Conservation (phyloP, 2,888 invertebrate genomes). For the Hololepta plana region DNA sequence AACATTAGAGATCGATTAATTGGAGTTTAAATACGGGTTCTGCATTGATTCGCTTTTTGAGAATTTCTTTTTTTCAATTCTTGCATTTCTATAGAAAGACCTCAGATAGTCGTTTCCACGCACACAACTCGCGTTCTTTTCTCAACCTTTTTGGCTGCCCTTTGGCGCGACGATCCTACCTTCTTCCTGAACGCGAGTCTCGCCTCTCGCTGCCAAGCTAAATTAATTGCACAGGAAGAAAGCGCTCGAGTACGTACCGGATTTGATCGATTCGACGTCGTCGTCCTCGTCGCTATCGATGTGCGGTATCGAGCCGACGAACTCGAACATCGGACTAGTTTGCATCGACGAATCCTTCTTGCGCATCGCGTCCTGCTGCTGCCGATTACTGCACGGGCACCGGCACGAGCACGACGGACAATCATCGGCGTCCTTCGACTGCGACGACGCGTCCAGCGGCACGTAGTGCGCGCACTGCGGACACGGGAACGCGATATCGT, state of each 20-base stretch:
- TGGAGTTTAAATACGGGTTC: too few relatives aligned
- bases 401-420: constrained; percentile 22
- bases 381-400: constrained; percentile 17
- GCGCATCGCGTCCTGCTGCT: neutral
- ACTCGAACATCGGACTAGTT: constrained; percentile 40
- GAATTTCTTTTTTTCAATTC: too few relatives aligned
- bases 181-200: too few relatives aligned
- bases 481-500: constrained; percentile 44
- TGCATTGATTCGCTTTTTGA: too few relatives aligned
- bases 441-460: constrained; percentile 20
- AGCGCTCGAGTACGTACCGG: constrained; percentile 19
- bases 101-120: too few relatives aligned
- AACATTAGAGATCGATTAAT: too few relatives aligned
- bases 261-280: constrained; percentile 24
- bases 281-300: constrained; percentile 57
- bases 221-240: neutral
- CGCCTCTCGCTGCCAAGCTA: neutral
- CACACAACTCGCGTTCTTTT: too few relatives aligned
- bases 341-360: constrained; percentile 28
- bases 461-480: constrained; percentile 29
- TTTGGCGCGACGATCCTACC: too few relatives aligned
- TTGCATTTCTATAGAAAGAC: too few relatives aligned
- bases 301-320: constrained; percentile 49
- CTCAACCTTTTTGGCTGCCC: too few relatives aligned
- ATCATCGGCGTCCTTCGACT: constrained; percentile 16